Evolutionary conservation across 2,797 vertebrate species (phyloP), one percentile per base, ranked within the genome.

Genomic region (Craterocephalus amniculus): DNA sequence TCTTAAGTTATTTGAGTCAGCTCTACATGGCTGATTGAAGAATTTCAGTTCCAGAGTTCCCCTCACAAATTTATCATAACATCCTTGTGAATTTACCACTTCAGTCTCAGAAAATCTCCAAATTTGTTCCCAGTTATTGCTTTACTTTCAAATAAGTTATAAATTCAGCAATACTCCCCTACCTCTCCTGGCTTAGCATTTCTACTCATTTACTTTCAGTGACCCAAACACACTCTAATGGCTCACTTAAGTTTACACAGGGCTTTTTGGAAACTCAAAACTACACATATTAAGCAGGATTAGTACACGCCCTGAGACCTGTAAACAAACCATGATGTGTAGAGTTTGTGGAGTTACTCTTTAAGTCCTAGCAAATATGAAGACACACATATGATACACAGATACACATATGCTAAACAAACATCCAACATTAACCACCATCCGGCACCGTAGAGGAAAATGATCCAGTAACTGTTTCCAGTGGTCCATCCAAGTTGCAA

Each of bases 401-500:
- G 16, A 38, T 31, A 3, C 36, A 36, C 14, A 43, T 49, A 51
- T 34, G 27, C 35, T 32, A 34, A 52, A 35, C 32, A 38, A 72
- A 35, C 57, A 58, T 73, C 29, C 22, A 27, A 57, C 18, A 22
- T 31, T 45, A 31, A 29, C 26, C 3, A 54, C 38, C 12, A 51
- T 62, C 9, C 14, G 57, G 32, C 51, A 32, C 1, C 16, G 27
- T 32, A 62, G 51, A 70, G 20, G 34, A 40, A 73, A 81, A 74
- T 18, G 18, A 63, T 57, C 58, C 40, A 66, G 60, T 60, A 51
- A 69, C 51, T 48, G 48, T 34, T 71, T 78, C 57, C 70, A 74
- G 76, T 32, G 7, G 31, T 73, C 38, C 14, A 35, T 56, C 66
- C 56, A 78, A 70, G 40, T 74, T 72, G 72, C 74, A 74, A 24